Conservation (phyloP, 2,888 invertebrate species). For the Eristalinus sepulchralis region DNA sequence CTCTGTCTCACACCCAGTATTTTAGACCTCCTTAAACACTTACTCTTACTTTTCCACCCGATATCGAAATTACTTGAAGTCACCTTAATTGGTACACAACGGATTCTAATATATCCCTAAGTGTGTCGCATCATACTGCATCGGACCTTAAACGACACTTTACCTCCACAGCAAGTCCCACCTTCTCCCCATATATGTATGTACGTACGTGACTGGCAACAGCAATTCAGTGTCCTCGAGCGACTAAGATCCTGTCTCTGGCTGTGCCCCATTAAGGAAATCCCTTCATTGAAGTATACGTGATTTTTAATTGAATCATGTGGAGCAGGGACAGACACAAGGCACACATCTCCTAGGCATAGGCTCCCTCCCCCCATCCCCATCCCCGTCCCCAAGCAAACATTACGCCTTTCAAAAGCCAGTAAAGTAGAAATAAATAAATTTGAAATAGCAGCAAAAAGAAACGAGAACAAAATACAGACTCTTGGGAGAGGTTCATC, state of each 20-base stretch:
- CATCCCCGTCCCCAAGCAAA: constrained; percentile 23
- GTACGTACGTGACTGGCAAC: constrained; percentile 45
- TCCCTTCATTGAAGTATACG: constrained; percentile 31
- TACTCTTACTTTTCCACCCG: no score
- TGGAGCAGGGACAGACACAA: constrained; percentile 23
- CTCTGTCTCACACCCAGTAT: no score
- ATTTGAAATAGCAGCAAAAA: constrained; percentile 6
- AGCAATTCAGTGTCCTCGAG: constrained; percentile 12
- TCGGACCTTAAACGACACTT: not conserved
- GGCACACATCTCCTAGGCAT: constrained; percentile 12
- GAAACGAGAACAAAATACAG: constrained; percentile 24
- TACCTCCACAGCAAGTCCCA: not conserved
- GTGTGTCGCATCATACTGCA: not conserved
- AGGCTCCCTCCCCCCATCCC: no score
- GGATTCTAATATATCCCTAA: not conserved
- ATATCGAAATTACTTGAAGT: not conserved
- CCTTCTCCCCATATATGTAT: not conserved
- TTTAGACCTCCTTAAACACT: no score
- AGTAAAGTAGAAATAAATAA: constrained; percentile 8
- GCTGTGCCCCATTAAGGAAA: constrained; percentile 1
- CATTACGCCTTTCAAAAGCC: constrained; percentile 36
- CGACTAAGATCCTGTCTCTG: not conserved
- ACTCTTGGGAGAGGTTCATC: constrained; percentile 59
- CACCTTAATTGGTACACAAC: not conserved
- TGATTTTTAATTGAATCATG: constrained; percentile 54